Base-by-base conservation (phyloP, 1,140 invertebrate genomes). In the Dreissena rostriformis region DNA sequence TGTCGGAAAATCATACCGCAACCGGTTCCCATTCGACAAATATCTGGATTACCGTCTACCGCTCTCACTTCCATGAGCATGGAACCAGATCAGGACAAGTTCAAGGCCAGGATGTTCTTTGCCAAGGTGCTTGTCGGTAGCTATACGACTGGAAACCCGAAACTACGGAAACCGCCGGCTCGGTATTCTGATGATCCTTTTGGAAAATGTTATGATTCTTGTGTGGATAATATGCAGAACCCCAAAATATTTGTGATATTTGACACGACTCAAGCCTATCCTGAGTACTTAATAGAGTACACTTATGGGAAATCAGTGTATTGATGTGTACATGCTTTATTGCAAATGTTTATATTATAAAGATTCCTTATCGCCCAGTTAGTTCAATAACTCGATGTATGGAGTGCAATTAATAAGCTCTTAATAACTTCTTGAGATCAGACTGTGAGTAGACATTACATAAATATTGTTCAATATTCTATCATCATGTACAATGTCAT, bases 201-300 rank as follows among this genome's bases (percentile, higher is more conserved):
- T 68, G 82, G 82, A 22, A 82, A 84, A 28, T 77, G 79, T n/a
- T 88, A 77, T 55, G 85, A 88, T 73, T 91, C 89, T 15, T 90
- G 89, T 76, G 89, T 91, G 29, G 88, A 91, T 81, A 82, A 88
- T 77, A n/a, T 74, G 11, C 39, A 65, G 1, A 55, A 72, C 26
- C 91, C 91, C 2, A 81, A 86, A 19, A 88, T 91, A 26, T 91
- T 87, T 86, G 91, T 91, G 8, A 88, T 91, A 61, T 91, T 90
- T 88, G 91, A 91, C 65, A 85, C 70, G 72, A 61, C 84, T 19
- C 91, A 91, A 65, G 87, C 87, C 8, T 91, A 91, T 52, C 91
- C 91, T 0, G 89, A 91, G 80, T 91, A 91, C 63, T 51, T 91
- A 1, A 84, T 91, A 28, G 88, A 91, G 66, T 91, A 91, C 74